Evolutionary conservation across 2,888 invertebrate genomes (phyloP).

Genomic region (Anarsia innoxiella): DNA sequence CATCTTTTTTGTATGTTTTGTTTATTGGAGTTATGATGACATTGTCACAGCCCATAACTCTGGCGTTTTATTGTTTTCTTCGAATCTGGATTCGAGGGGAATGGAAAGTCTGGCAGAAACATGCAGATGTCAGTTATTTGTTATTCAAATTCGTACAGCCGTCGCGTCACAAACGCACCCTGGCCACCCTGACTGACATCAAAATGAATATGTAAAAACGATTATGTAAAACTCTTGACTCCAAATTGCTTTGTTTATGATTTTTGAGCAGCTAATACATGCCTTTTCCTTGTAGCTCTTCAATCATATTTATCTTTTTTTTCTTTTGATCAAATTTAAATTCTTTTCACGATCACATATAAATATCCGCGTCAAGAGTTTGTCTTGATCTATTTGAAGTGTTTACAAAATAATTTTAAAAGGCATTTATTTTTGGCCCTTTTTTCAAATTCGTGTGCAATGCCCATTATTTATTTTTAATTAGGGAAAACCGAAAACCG

Average conservation of each 20-base stretch:
- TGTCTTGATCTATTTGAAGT: too few relatives aligned
- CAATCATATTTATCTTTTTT: too few relatives aligned
- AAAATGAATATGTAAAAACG: constrained; percentile 70
- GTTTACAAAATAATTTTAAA: too few relatives aligned
- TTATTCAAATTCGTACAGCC: constrained; percentile 67
- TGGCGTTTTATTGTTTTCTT: constrained; percentile 37
- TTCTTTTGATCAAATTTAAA: too few relatives aligned
- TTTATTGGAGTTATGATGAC: constrained; percentile 27
- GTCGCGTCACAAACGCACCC: constrained; percentile 64
- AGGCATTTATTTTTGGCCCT: too few relatives aligned
- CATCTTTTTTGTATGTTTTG: constrained; percentile 6
- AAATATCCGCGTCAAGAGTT: too few relatives aligned
- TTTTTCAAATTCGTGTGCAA: too few relatives aligned
- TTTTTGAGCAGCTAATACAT: constrained; percentile 13
- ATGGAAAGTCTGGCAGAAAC: constrained; percentile 30
- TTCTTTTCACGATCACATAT: too few relatives aligned
- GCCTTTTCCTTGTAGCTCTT: too few relatives aligned
- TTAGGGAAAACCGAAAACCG: too few relatives aligned
- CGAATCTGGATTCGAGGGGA: constrained; percentile 36
- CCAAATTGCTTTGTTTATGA: constrained; percentile 27
- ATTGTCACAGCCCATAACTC: constrained; percentile 28
- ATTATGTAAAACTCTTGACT: constrained; percentile 64
- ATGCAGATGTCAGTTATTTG: constrained; percentile 69
- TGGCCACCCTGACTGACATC: constrained; percentile 56
- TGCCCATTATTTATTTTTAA: too few relatives aligned